Base-by-base conservation (phyloP, 2,113 vertebrate genomes). In the Pundamilia nyererei region DNA sequence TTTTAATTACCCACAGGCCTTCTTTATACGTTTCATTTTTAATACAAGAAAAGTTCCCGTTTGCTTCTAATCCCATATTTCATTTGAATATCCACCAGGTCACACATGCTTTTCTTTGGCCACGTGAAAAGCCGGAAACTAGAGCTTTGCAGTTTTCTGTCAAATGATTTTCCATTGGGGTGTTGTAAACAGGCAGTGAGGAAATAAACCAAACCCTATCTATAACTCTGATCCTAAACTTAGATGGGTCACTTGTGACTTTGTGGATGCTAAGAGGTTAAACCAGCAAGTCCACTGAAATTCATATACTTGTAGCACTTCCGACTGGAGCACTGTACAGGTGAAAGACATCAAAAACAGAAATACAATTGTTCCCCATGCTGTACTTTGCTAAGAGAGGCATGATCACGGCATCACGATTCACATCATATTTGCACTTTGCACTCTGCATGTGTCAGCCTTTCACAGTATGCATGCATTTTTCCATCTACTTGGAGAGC, bases 1-100 rank as follows among this genome's bases (percentile, higher is more conserved):
- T 75, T 92, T 92, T 84, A 92, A 91, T 92, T 91, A 91, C 54
- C 33, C 51, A 55, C 24, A 29, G 84, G 58, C 60, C 5, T 60
- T 82, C 84, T 79, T 40, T 21, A 54, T 4, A 29, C 2, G 4
- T 4, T 72, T 84, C 12, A 53, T 35, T 75, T 79, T 62, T 19
- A 42, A 72, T 29, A 40, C 9, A 85, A 56, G 11, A 29, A 54
- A 47, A 21, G n/a, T 21, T 54, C 42, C 19, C 51, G 4, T 26
- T 58, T 21, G 38, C 17, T 9, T 72, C 49, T 51, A 26, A 47
- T 85, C 70, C 42, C 38, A 7, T 53, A 58, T 88, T 86, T 56
- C 60, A 45, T 84, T 29, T 70, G 40, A 40, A 49, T 31, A 33
- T 2, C 45, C 45, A n/a, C 72, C 17, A n/a, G 26, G 45, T 51